Base-by-base conservation (phyloP, 2,113 vertebrate genomes). In the Planiliza haematocheilus region DNA sequence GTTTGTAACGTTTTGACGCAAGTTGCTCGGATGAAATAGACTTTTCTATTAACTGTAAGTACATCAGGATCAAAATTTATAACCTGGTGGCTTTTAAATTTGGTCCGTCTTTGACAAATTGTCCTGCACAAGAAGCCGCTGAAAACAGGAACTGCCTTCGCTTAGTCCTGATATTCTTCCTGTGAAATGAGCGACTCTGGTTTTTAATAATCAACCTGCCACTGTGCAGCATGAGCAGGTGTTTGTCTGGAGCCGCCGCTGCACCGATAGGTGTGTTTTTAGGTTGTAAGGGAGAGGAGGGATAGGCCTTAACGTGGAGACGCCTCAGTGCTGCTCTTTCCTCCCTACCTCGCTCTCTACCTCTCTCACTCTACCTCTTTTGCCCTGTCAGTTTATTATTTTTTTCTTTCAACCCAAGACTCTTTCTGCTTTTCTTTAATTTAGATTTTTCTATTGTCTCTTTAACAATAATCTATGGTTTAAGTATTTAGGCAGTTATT, bases 291-390 rank as follows among this genome's bases (percentile, higher is more conserved):
- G 14, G 65, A 80, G 70, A 82, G 81, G 78, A 79, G 69, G 80
- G 83, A 76, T 10, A 2, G 71, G 85, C 91, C 88, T 89, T 90
- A 84, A 84, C 61, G 11, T 76, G 64, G 83, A 88, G 72, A 70
- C 43, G 77, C 79, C 18, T 68, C 17, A 34, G 14, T 10, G 84
- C 83, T 70, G 74, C 81, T 83, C 81, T 68, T 57, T 70, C 37
- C 65, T 82, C 73, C 64, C 86, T 91, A 91, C 90, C 87, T 89
- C 88, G 55, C 69, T 70, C 75, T 85, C 84, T 77, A 8, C 72
- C 72, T 77, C 82, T 83, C 80, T 76, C 24, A 36, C 10, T 73
- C 79, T 84, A 88, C 87, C 88, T 87, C 82, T 39, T 52, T 52
- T 68, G 10, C 52, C 58, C 45, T 24, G 4, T 43, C 14, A 13